Evolutionary conservation across 1,140 invertebrate species (phyloP), one percentile per base, ranked within the genome.

Genomic region (Drosophila arawakana): DNA sequence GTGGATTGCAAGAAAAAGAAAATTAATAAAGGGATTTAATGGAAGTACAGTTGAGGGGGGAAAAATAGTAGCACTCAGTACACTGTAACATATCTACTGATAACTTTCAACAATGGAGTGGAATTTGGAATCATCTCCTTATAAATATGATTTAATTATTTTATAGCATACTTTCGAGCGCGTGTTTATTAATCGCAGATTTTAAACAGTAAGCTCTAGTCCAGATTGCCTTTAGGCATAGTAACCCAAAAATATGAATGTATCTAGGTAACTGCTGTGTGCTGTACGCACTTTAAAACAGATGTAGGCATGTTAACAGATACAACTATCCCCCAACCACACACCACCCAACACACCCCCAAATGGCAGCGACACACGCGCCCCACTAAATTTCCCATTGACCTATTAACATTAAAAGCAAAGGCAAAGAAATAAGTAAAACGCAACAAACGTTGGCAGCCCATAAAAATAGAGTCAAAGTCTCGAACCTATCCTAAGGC

Each of bases 401-500:
- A 85, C 81, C 81, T 77, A 85, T 85, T 85, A 85, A 85, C 81
- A 85, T 85, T 78, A 67, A 84, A 80, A 83, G 59, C 73, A 71
- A 43, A 65, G 39, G 47, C 63, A 80, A 60, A 69, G 63, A 41
- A 34, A 60, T 50, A 74, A 34, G 44, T 41, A 59, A 41, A 50
- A 2, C 15, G 7, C 30, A 54, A 50, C 37, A 78, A 35, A 50
- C 37, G 73, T 50, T 54, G 50, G 25, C 46, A 41, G 57, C 37
- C 61, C 60, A 70, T 66, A 77, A 52, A 80, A 78, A 85, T 81
- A 81, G 70, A 86, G 78, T 55, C 46, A 18, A 41, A 55, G 49
- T 81, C 25, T 30, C 70, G 76, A 82, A 80, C 83, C 83, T 88
- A 88, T 88, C 83, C 83, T 88, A 88, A 88, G 66, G 73, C 46